Base-by-base conservation (phyloP, 64 coral and sea anemone species). In the Pocillopora damicornis region DNA sequence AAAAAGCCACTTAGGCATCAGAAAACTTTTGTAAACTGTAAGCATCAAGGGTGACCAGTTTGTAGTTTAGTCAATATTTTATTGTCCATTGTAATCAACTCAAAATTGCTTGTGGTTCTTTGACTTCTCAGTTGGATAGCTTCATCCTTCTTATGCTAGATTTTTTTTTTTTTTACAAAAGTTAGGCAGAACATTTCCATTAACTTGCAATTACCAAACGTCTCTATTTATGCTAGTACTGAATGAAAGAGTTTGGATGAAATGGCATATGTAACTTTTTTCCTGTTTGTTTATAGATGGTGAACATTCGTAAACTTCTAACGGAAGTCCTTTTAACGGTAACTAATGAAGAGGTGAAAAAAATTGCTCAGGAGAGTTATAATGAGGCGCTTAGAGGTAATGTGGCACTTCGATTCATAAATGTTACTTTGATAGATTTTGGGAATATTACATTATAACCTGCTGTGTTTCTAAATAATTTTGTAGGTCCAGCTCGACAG, bases 271-370 rank as follows among this genome's bases (percentile, higher is more conserved):
- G 2, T 69, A 23, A 80, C 75, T 36, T 73, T 89, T 22, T 76
- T 51, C 76, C 13, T 62, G 82, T 83, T 25, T 75, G 37, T 6
- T 83, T 95, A 75, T 86, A 99, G 97, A n/a, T 95, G 79, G 68
- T 91, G 79, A 94, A 90, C 69, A 86, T 99, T 61, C 97, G 97
- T 76, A 90, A 90, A 79, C 92, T 99, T 90, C 83, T 99, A 63
- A 99, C 97, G 35, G 93, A 99, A 20, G 91, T 99, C 58, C 86
- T 99, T 75, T 89, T 99, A 71, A 88, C 90, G 77, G 97, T 99
- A 84, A 99, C 97, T 79, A 95, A 90, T 74, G 97, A 99, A 90
- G 93, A 99, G 83, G 51, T 99, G 59, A 84, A 91, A 59, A 90
- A 88, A 86, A 88, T 99, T 91, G 97, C 97, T 75, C 87, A 92